Percentiles rank a stretch among this genome's conserved stretches.
phyloP scores from a whole-genome alignment of 2,113 vertebrate genomes.

The Typhlomys cinereus region DNA sequence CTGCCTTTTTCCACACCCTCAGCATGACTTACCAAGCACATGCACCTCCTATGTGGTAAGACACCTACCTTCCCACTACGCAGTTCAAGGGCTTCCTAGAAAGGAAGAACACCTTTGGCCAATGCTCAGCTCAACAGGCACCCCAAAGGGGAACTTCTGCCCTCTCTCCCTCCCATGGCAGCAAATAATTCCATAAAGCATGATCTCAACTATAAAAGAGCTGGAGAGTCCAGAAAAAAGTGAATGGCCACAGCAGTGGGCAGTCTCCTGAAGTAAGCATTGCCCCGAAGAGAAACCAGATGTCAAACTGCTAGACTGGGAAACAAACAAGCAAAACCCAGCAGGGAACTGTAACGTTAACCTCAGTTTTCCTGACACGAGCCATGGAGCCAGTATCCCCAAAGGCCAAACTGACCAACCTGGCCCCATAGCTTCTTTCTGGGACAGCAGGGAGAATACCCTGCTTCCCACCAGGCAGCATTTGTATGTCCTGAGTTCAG shows the following conservation, averaged over 20 bases:
- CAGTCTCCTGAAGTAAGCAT: not conserved
- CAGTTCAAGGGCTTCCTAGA: not conserved
- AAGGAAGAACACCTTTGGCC: not conserved
- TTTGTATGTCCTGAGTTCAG: slow-evolving; percentile 1
- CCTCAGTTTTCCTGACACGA: not conserved
- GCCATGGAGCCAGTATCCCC: not conserved
- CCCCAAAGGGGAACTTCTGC: not conserved
- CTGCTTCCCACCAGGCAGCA: not conserved
- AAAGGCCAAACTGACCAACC: not conserved
- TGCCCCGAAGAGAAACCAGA: slow-evolving; percentile 41
- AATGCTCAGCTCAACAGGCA: not conserved
- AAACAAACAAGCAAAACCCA: not conserved
- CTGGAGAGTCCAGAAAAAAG: not conserved
- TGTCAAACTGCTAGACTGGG: not conserved
- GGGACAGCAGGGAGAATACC: not conserved
- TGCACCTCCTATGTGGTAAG: not conserved
- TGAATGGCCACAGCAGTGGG: not conserved
- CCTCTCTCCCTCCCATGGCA: not conserved
- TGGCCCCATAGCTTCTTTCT: too few species aligned
- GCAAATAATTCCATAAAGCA: not conserved
- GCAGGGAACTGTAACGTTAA: not conserved
- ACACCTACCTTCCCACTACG: not conserved
- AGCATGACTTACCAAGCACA: not conserved
- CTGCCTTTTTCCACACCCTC: not conserved
- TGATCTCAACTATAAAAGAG: not conserved